Conservation (phyloP, 2,888 invertebrate genomes). For the Tenthredo notha region DNA sequence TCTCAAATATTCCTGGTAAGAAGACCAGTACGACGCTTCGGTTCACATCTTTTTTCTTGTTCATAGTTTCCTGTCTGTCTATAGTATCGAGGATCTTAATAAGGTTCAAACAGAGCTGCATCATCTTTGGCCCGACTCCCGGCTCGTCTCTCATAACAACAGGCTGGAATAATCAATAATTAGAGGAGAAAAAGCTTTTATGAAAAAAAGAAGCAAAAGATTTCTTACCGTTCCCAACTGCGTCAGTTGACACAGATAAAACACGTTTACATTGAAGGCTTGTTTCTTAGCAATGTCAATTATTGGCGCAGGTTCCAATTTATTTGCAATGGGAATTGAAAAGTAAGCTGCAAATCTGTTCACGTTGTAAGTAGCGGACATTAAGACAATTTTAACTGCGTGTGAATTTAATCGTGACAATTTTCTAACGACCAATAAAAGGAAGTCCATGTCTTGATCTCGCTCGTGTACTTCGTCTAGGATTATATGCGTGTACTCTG, state of each 20-base stretch:
- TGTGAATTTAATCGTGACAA: conserved; percentile 85
- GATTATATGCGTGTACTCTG: conserved; percentile 92
- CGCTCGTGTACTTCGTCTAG: conserved; percentile 97
- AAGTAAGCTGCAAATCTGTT: conserved; percentile 87
- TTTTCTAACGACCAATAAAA: conserved; percentile 90
- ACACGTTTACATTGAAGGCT: conserved; percentile 82
- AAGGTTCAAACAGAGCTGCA: conserved; percentile 80
- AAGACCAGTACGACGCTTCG: conserved; percentile 91
- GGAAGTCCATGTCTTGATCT: conserved; percentile 94
- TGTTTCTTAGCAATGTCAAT: conserved; percentile 80
- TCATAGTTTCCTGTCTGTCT: conserved; percentile 77
- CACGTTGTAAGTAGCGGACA: conserved; percentile 96
- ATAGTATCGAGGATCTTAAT: conserved; percentile 84
- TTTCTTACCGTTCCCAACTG: conserved; percentile 70
- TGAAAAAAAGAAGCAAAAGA: conserved; percentile 72
- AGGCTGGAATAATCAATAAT: conserved; percentile 77
- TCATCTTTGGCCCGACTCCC: conserved; percentile 82
- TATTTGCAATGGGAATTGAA: conserved; percentile 75
- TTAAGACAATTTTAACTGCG: conserved; percentile 88
- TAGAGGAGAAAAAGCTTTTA: too few species aligned
- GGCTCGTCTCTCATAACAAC: conserved; percentile 84
- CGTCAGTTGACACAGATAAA: conserved; percentile 81
- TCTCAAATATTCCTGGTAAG: conserved; percentile 93
- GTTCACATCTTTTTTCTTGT: conserved; percentile 73
- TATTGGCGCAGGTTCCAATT: conserved; percentile 80